phyloP scores from a whole-genome alignment of 2,797 vertebrate genomes.

The Pipistrellus kuhlii region DNA sequence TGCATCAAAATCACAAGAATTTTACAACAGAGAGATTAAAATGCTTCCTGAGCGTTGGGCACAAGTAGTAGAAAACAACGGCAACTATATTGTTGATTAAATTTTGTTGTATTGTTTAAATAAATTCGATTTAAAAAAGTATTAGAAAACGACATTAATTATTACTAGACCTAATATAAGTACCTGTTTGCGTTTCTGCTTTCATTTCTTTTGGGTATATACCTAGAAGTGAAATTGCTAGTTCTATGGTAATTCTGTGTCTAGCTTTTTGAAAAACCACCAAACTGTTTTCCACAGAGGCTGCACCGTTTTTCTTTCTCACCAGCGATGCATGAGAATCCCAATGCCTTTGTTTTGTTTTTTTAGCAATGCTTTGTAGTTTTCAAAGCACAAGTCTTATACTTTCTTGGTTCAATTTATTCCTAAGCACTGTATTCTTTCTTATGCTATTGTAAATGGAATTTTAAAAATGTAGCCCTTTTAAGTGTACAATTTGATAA shows the following conservation, averaged over 20 bases:
- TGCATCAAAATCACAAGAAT: too few relatives aligned
- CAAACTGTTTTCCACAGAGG: neutral
- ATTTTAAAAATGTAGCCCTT: neutral
- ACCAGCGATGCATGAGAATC: neutral
- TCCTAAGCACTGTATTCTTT: slow-evolving; percentile 30
- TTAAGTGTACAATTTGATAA: neutral
- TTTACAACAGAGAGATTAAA: too few relatives aligned
- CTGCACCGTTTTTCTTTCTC: neutral
- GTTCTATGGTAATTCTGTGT: neutral
- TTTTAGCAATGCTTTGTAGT: neutral
- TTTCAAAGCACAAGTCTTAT: neutral
- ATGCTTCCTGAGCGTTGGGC: too few relatives aligned
- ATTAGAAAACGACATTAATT: too few relatives aligned
- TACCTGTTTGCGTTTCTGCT: neutral
- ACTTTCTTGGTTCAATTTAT: neutral
- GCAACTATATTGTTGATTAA: too few relatives aligned
- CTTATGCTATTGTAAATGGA: neutral
- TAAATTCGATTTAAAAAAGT: too few relatives aligned
- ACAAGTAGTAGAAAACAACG: too few relatives aligned
- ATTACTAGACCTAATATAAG: too few relatives aligned
- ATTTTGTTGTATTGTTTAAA: too few relatives aligned
- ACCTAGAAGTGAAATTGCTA: neutral
- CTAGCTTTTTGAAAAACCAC: neutral
- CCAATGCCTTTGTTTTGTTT: neutral
- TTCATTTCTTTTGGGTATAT: neutral